A percentile compares a stretch with the other conserved stretches of the same genome.
These are phyloP conservation scores for Diplodus sargus DNA, from an alignment of 2,797 vertebrate genomes.

Conservation along the genomic window DNA sequence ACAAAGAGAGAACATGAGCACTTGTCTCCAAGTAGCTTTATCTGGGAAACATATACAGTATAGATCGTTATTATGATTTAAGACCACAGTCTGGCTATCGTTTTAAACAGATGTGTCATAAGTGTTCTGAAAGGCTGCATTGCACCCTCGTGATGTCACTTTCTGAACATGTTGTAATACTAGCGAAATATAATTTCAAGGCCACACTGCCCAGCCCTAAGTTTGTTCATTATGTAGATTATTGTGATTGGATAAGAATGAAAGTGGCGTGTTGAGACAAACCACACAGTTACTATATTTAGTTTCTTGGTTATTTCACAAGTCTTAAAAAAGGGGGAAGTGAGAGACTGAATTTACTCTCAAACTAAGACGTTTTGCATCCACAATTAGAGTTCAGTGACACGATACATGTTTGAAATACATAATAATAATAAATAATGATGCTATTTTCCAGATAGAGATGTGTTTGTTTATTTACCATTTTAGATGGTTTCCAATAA, in stretches of 20 bases:
- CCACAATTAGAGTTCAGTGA: neutral
- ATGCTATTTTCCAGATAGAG: neutral
- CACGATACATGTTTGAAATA: too few relatives aligned
- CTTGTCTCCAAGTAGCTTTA: neutral
- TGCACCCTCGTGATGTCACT: too few relatives aligned
- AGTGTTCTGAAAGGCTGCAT: too few relatives aligned
- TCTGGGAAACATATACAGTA: too few relatives aligned
- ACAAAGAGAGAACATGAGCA: slow-evolving; percentile 41
- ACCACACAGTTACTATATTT: neutral
- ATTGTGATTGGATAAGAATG: neutral
- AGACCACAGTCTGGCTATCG: too few relatives aligned
- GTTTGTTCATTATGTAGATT: neutral
- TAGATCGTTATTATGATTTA: too few relatives aligned
- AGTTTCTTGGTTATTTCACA: neutral
- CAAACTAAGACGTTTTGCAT: neutral
- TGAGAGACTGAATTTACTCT: neutral
- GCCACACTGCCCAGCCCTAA: too few relatives aligned
- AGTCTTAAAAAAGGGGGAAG: neutral
- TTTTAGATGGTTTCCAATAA: neutral
- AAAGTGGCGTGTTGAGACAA: neutral
- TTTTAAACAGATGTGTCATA: too few relatives aligned
- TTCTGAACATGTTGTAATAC: too few relatives aligned
- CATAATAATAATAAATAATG: neutral
- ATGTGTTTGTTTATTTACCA: neutral
- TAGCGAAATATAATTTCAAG: too few relatives aligned